Percentiles rank a stretch among this genome's conserved stretches.
phyloP scores from a whole-genome alignment of 2,113 vertebrate genomes.

The Corapipo altera region DNA sequence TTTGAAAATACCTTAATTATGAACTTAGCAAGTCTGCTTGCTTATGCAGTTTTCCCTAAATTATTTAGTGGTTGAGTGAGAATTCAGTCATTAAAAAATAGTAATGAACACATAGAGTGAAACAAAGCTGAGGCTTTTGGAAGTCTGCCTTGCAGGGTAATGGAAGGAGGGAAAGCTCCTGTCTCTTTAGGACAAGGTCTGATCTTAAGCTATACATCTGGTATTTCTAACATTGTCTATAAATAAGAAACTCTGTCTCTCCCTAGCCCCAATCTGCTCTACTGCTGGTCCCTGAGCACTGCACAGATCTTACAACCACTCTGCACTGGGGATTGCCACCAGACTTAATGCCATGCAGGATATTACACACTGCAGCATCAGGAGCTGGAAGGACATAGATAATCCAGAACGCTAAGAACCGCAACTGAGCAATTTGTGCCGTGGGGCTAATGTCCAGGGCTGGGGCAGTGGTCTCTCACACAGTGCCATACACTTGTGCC shows the following conservation, averaged over 20 bases:
- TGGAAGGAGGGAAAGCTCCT: not conserved
- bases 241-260: not conserved
- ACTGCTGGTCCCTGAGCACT: not conserved
- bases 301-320: not conserved
- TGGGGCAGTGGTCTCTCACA: not conserved
- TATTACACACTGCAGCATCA: not conserved
- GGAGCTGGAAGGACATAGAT: accelerated
- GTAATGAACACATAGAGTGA: not conserved
- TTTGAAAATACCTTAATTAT: constrained; percentile 35
- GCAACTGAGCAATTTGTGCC: not conserved
- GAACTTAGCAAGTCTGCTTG: constrained; percentile 3
- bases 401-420: not conserved
- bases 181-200: not conserved
- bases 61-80: constrained; percentile 6
- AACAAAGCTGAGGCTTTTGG: not conserved
- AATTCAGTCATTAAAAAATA: constrained; percentile 24
- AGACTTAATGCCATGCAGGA: not conserved
- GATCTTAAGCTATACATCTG: not conserved
- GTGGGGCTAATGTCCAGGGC: not conserved
- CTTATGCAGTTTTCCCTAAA: constrained; percentile 2
- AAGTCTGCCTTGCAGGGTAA: not conserved
- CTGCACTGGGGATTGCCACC: not conserved
- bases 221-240: accelerated
- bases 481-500: not conserved
- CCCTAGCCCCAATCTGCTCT: not conserved